Conservation (phyloP, 2,888 invertebrate genomes). For the Crepidodera aurea region DNA sequence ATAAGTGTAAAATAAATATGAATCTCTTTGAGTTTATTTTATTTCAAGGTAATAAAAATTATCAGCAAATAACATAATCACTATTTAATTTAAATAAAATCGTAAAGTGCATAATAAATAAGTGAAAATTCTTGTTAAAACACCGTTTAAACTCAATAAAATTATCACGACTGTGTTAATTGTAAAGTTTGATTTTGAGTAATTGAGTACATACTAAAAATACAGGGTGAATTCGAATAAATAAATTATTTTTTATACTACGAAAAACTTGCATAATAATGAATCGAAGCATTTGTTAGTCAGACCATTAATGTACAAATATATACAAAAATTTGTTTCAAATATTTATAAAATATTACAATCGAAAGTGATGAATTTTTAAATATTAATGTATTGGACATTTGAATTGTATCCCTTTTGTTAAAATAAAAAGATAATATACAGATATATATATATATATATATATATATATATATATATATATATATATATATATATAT, state of each 20-base stretch:
- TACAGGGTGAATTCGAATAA: too few species aligned
- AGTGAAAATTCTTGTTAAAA: constrained; percentile 7
- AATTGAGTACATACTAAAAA: too few species aligned
- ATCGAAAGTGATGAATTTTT: background rate
- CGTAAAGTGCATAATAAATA: constrained; percentile 7
- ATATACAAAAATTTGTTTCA: background rate
- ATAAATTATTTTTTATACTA: background rate
- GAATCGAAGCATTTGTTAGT: background rate
- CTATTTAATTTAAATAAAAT: background rate
- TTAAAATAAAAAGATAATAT: too few species aligned
- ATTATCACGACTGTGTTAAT: constrained; percentile 13
- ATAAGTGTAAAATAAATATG: background rate
- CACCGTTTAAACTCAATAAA: constrained; percentile 12
- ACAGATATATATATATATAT: too few species aligned
- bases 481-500: too few species aligned
- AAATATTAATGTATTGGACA: too few species aligned
- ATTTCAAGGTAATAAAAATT: background rate
- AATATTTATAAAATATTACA: background rate
- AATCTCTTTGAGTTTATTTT: background rate
- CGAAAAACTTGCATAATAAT: background rate
- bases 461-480: too few species aligned
- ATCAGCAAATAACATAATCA: background rate
- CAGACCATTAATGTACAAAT: background rate
- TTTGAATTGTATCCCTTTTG: too few species aligned
- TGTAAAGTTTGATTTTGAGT: background rate